phyloP scores from a whole-genome alignment of 2,888 invertebrate genomes.

The Spatulosminthurus flaviceps region DNA sequence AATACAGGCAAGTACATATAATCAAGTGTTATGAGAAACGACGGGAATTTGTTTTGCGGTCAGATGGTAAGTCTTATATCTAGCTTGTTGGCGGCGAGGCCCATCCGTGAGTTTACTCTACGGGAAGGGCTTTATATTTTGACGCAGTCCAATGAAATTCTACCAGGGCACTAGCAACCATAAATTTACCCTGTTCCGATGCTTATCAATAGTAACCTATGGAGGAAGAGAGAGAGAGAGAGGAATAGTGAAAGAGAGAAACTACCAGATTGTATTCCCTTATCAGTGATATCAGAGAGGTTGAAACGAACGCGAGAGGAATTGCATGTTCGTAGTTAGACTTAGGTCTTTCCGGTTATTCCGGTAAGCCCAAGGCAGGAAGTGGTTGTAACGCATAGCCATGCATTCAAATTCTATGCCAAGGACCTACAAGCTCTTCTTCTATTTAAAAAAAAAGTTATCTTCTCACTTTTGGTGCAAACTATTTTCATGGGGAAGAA shows the following conservation, averaged over 20 bases:
- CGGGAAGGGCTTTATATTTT: not conserved
- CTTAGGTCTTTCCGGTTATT: not conserved
- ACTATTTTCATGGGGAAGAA: too few relatives aligned
- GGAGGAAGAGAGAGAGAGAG: not conserved
- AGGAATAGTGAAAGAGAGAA: not conserved
- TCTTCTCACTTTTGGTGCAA: too few relatives aligned
- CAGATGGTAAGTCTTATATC: not conserved
- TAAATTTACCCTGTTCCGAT: constrained; percentile 1
- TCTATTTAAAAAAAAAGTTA: too few relatives aligned
- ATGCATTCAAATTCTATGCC: not conserved
- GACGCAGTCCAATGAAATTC: not conserved
- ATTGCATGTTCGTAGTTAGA: not conserved
- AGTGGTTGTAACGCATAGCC: not conserved
- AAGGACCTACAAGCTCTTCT: not conserved
- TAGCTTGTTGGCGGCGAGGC: not conserved
- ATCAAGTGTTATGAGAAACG: constrained; percentile 32
- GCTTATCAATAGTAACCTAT: not conserved
- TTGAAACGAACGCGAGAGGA: not conserved
- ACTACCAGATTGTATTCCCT: constrained; percentile 14
- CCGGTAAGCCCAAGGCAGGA: not conserved
- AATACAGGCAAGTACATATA: constrained; percentile 7
- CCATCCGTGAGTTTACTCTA: not conserved
- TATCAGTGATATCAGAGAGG: not conserved
- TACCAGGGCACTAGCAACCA: not conserved
- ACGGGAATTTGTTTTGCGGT: constrained; percentile 5